A percentile compares a stretch with the other conserved stretches of the same genome.
Evolutionary conservation across 2,113 vertebrate species (phyloP).

Genomic region (Thamnaconus septentrionalis): DNA sequence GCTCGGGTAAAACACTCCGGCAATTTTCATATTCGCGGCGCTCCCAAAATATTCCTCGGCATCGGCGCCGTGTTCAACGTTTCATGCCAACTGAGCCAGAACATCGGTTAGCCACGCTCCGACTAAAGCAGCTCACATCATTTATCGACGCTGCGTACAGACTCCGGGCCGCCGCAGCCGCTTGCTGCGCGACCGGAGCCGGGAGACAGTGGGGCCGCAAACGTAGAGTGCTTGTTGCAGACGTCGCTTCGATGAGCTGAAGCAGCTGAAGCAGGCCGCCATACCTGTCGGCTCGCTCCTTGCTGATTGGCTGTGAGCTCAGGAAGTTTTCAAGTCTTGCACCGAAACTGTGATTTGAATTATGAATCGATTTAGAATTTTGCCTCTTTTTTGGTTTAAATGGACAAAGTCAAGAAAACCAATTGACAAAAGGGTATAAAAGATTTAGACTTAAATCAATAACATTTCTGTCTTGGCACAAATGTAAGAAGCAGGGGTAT

Average conservation of each 20-base stretch:
- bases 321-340: no score
- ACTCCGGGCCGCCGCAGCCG: constrained; percentile 33
- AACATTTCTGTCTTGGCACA: no score
- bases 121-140: constrained; percentile 40
- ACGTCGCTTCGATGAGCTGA: no score
- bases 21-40: constrained; percentile 36
- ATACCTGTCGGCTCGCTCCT: background rate
- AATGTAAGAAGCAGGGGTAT: no score
- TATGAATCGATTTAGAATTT: no score
- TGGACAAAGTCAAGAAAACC: no score
- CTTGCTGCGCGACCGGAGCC: background rate
- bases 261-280: background rate
- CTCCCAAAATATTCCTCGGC: constrained; percentile 44
- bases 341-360: no score
- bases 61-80: constrained; percentile 41
- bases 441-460: no score
- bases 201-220: no score
- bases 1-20: constrained; percentile 6
- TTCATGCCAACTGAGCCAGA: constrained; percentile 47
- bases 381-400: background rate
- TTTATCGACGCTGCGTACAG: constrained; percentile 48
- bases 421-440: no score
- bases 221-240: no score
- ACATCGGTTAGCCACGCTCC: constrained; percentile 47
- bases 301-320: constrained; percentile 9